Evolutionary conservation across 2,113 vertebrate genomes (phyloP).

Genomic region (Anseranas semipalmata): DNA sequence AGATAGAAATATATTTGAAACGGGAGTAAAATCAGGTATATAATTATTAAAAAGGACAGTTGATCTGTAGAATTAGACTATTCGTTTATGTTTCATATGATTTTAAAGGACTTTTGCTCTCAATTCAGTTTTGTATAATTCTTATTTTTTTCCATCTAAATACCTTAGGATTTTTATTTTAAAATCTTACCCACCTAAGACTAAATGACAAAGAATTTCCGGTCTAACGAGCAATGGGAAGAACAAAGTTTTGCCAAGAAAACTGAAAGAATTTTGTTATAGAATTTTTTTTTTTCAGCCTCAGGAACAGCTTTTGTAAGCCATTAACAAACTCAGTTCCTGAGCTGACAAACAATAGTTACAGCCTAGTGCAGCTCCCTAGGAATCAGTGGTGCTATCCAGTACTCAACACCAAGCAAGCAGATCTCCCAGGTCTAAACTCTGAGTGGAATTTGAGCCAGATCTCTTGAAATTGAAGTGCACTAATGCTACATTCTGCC

Average conservation of each 20-base stretch:
- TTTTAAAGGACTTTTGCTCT: neutral
- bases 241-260: neutral
- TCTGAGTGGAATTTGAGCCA: neutral
- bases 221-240: neutral
- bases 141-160: neutral
- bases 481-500: neutral
- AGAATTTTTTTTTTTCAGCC: neutral
- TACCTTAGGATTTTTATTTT: neutral
- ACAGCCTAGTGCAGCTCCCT: neutral
- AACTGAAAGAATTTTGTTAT: neutral
- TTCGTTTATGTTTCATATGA: neutral
- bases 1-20: neutral
- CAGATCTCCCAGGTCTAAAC: neutral
- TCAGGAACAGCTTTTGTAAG: neutral
- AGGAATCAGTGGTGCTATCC: neutral
- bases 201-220: neutral
- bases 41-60: neutral
- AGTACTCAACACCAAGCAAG: neutral
- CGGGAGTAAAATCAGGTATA: neutral
- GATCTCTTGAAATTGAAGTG: neutral
- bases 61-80: neutral
- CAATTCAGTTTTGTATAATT: neutral
- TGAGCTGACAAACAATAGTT: neutral
- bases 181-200: neutral
- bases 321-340: neutral